phyloP scores from a whole-genome alignment of 1,140 invertebrate genomes.

The Aplysia californica region DNA sequence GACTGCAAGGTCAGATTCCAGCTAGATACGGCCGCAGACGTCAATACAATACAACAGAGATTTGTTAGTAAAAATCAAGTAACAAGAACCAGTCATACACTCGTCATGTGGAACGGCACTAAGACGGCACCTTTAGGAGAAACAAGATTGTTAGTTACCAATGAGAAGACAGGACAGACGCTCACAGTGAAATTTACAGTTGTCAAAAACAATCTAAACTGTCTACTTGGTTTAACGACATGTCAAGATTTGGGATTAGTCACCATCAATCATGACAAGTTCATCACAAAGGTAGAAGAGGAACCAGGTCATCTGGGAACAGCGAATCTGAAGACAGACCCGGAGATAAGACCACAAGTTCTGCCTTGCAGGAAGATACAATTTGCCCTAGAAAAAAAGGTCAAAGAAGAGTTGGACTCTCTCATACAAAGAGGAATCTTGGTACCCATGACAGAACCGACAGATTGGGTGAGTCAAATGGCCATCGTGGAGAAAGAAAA shows the following conservation, averaged over 20 bases:
- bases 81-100: neutral
- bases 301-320: neutral
- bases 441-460: conserved; percentile 28
- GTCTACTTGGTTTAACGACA: neutral
- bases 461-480: conserved; percentile 35
- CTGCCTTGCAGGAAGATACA: neutral
- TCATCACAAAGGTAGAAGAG: neutral
- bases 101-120: neutral
- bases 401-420: conserved; percentile 1
- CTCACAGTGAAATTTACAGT: neutral
- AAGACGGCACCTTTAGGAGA: neutral
- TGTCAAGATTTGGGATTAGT: neutral
- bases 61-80: neutral
- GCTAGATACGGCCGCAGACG: neutral
- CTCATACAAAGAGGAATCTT: neutral
- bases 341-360: neutral
- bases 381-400: neutral
- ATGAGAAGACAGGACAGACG: neutral
- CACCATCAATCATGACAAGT: neutral
- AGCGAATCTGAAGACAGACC: neutral
- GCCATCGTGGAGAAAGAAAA: conserved; percentile 28
- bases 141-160: neutral
- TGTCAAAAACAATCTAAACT: neutral
- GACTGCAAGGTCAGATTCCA: neutral
- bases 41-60: neutral